Conservation (phyloP, 1,140 invertebrate species). For the Cotesia vestalis region DNA sequence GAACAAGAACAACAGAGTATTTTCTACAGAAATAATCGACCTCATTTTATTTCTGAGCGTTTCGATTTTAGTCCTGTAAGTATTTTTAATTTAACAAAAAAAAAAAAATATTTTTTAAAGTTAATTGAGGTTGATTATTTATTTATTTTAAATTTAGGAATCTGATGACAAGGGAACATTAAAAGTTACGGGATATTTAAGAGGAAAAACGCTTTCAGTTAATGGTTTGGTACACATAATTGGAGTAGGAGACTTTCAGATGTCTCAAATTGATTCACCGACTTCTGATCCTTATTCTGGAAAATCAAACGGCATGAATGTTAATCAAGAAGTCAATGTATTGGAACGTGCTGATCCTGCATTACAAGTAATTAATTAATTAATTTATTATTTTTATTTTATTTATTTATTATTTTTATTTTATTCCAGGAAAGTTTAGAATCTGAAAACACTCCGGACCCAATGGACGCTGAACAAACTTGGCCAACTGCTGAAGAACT, state of each 20-base stretch:
- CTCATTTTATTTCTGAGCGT: constrained; percentile 84
- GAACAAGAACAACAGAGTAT: constrained; percentile 81
- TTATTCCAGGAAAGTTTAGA: constrained; percentile 74
- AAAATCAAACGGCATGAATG: constrained; percentile 51
- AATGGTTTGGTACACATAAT: constrained; percentile 91
- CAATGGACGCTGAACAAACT: constrained; percentile 95
- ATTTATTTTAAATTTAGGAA: constrained; percentile 33
- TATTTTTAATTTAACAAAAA: not conserved
- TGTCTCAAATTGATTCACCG: constrained; percentile 80
- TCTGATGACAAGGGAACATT: constrained; percentile 73
- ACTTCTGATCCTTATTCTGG: constrained; percentile 78
- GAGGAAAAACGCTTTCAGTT: constrained; percentile 82
- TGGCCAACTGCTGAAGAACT: constrained; percentile 95
- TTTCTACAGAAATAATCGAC: constrained; percentile 78
- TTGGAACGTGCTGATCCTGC: constrained; percentile 74
- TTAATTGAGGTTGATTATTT: not conserved
- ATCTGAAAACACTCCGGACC: constrained; percentile 84
- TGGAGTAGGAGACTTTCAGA: constrained; percentile 92
- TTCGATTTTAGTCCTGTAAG: constrained; percentile 68
- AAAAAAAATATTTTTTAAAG: no score
- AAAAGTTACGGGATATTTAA: constrained; percentile 85
- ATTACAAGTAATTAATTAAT: constrained; percentile 71
- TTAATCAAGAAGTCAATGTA: constrained; percentile 58
- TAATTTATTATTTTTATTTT: constrained; percentile 27
- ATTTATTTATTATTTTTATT: not conserved